phyloP scores from a whole-genome alignment of 1,140 invertebrate species.

The Hirudo medicinalis region DNA sequence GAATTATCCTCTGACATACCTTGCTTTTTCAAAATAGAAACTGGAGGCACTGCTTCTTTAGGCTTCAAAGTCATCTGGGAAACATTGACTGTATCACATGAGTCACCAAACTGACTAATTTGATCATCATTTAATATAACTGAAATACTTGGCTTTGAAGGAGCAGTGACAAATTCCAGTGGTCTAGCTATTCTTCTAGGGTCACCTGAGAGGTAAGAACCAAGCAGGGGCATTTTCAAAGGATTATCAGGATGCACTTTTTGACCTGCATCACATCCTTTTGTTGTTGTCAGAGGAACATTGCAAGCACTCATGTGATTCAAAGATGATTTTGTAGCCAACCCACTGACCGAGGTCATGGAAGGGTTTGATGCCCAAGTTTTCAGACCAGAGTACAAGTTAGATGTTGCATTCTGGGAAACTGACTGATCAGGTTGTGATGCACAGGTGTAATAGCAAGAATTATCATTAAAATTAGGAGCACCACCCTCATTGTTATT shows the following conservation, averaged over 20 bases:
- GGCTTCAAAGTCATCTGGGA: not conserved
- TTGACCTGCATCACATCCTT: not conserved
- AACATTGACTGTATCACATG: not conserved
- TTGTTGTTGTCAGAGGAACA: not conserved
- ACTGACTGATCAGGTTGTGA: not conserved
- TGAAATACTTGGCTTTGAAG: not conserved
- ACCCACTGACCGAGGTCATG: not conserved
- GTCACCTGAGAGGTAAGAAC: not conserved
- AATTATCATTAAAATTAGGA: not conserved
- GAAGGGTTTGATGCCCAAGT: not conserved
- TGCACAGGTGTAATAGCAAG: not conserved
- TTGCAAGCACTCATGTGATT: not conserved
- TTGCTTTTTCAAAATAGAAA: conserved; percentile 15
- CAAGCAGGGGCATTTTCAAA: not conserved
- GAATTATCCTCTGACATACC: not conserved
- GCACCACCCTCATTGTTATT: too few species aligned
- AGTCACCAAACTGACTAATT: not conserved
- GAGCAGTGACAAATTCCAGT: not conserved
- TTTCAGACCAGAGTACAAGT: not conserved
- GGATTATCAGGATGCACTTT: not conserved
- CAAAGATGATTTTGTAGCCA: not conserved
- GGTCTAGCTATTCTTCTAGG: not conserved
- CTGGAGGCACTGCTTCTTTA: conserved; percentile 14
- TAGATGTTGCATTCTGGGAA: not conserved
- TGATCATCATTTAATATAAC: not conserved